Evolutionary conservation across 2,888 invertebrate species (phyloP).

Genomic region (Azorinus chamasolen): DNA sequence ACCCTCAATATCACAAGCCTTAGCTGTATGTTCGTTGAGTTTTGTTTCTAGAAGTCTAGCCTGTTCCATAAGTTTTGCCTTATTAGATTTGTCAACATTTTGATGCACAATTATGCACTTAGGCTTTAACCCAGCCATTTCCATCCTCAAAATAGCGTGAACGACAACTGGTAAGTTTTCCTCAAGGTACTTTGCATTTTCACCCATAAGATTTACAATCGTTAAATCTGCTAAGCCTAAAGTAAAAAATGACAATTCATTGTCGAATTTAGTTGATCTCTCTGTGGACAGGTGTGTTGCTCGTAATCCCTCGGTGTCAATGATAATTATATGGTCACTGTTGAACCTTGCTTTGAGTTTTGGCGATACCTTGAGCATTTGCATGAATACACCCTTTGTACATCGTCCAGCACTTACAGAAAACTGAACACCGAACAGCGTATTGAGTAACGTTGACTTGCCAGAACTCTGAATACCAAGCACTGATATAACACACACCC

Average conservation of each 20-base stretch:
- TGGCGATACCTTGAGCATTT: slow-evolving; percentile 15
- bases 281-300: slow-evolving; percentile 39
- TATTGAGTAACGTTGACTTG: slow-evolving; percentile 46
- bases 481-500: slow-evolving; percentile 14
- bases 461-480: slow-evolving; percentile 54
- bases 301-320: slow-evolving; percentile 50
- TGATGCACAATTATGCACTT: slow-evolving; percentile 43
- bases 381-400: slow-evolving; percentile 42
- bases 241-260: slow-evolving; percentile 41
- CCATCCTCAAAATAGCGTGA: slow-evolving; percentile 33
- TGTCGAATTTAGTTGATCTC: slow-evolving; percentile 18
- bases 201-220: slow-evolving; percentile 33
- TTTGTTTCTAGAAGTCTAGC: slow-evolving; percentile 12
- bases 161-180: slow-evolving; percentile 37
- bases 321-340: slow-evolving; percentile 35
- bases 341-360: background rate
- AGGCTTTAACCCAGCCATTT: slow-evolving; percentile 11
- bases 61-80: slow-evolving; percentile 10
- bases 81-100: slow-evolving; percentile 34
- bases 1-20: slow-evolving; percentile 25
- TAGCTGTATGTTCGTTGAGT: slow-evolving; percentile 25
- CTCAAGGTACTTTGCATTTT: slow-evolving; percentile 27
- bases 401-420: slow-evolving; percentile 50
- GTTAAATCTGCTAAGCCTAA: slow-evolving; percentile 35
- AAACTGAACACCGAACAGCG: slow-evolving; percentile 39